phyloP scores from a whole-genome alignment of 1,140 invertebrate species.

The Thalassaphorura encarpata region DNA sequence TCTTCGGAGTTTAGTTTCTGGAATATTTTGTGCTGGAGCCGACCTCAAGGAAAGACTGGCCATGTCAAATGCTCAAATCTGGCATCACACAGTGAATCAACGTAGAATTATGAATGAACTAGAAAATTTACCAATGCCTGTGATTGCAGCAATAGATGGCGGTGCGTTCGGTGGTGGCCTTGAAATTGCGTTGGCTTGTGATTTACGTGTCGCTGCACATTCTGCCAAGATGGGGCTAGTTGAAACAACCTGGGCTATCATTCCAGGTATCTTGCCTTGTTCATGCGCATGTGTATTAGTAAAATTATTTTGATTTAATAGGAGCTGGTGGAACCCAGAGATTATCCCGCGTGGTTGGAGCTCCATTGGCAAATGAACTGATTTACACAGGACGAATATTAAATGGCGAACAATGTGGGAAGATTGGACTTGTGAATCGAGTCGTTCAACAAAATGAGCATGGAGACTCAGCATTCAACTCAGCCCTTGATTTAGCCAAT shows the following conservation, averaged over 20 bases:
- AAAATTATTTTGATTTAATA: not conserved
- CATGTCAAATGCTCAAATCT: constrained; percentile 69
- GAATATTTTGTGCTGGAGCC: constrained; percentile 82
- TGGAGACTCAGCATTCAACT: constrained; percentile 74
- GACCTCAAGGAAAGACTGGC: constrained; percentile 84
- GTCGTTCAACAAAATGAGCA: constrained; percentile 68
- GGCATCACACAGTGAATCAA: constrained; percentile 63
- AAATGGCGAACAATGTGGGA: constrained; percentile 64
- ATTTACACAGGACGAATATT: constrained; percentile 83
- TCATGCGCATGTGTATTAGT: not conserved
- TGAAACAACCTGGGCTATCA: constrained; percentile 89
- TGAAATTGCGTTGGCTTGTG: constrained; percentile 87
- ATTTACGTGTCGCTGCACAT: constrained; percentile 71
- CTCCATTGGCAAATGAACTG: constrained; percentile 85
- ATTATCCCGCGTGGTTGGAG: constrained; percentile 74
- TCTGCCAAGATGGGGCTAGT: constrained; percentile 84
- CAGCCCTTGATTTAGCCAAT: constrained; percentile 69
- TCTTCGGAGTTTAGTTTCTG: constrained; percentile 73
- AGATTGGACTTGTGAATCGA: constrained; percentile 79
- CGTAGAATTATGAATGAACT: constrained; percentile 58
- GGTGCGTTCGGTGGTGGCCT: constrained; percentile 84
- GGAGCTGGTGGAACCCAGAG: constrained; percentile 37
- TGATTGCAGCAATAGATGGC: constrained; percentile 80
- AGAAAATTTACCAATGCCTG: constrained; percentile 75
- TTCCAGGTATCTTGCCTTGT: constrained; percentile 53